Base-by-base conservation (phyloP, 2,888 invertebrate species). In the Gnatocerus cornutus region DNA sequence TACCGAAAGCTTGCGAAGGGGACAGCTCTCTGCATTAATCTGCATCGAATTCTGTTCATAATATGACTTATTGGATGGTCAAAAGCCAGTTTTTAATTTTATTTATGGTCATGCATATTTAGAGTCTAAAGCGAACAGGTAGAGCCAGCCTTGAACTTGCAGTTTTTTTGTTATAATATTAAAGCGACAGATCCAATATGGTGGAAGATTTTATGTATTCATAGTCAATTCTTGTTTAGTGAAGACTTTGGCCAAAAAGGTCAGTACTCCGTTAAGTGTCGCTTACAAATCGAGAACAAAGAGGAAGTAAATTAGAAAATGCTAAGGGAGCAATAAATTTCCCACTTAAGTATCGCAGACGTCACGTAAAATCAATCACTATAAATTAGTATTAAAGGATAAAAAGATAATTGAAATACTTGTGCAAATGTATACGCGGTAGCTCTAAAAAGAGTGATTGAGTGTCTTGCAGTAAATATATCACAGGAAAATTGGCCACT, bases 21-120 rank as follows among this genome's bases (percentile, higher is more conserved):
- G 30, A 63, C 52, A 63, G 30, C 37, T 33, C 21, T 52, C 53
- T 63, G 52, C 53, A 63, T 69, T 69, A 69, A 58, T 69, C 64
- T 69, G 58, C 58, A 64, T 69, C 64, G 69, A 59, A 27, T 27
- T 63, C 64, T 58, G 45, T 64, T 68, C 59, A 67, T 61, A 67
- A 58, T 69, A 66, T 69, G 65, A 69, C 65, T 69, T 69, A 69
- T 69, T 53, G 69, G 69, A 65, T 41, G 55, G 69, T 65, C 69
- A 61, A 69, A 61, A 66, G 69, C 69, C 65, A 69, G 69, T 69
- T 69, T 69, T 66, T 52, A 55, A 61, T 66, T 66, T 69, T 65
- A 69, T 69, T 69, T 69, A 69, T 66, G 69, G 65, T 61, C 65
- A 48, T 69, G 69, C 69, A 69, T 61, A 69, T 59, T 69, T 69